These are phyloP conservation scores for Abrostola tripartita DNA, from an alignment of 2,888 invertebrate species.

Conservation along the genomic window DNA sequence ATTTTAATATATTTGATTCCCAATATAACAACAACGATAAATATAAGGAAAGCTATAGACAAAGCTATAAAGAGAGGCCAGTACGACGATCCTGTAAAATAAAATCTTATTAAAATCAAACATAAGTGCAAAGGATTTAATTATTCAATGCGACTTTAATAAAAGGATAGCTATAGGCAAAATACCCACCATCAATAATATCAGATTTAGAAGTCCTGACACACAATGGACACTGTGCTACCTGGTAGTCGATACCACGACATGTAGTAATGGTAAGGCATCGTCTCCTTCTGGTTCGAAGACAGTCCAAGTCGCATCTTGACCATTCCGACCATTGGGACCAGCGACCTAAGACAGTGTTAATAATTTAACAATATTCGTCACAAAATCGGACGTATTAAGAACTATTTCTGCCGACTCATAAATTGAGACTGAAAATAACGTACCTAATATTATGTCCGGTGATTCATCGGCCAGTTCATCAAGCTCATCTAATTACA, in stretches of 20 bases:
- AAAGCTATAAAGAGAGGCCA: constrained; percentile 81
- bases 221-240: constrained; percentile 80
- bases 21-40: constrained; percentile 79
- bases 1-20: constrained; percentile 84
- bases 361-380: not conserved
- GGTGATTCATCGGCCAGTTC: constrained; percentile 83
- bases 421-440: not conserved
- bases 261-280: constrained; percentile 88
- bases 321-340: constrained; percentile 97
- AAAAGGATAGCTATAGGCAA: not conserved
- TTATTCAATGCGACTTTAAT: not conserved
- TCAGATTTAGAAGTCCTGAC: constrained; percentile 82
- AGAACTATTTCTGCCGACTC: not conserved
- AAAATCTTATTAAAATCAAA: constrained; percentile 9
- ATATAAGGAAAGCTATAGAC: constrained; percentile 81
- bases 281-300: constrained; percentile 93
- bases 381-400: not conserved
- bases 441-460: constrained; percentile 75
- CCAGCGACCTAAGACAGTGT: constrained; percentile 90
- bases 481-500: constrained; percentile 71
- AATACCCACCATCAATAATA: constrained; percentile 72
- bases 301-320: constrained; percentile 95
- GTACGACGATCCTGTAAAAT: constrained; percentile 78
- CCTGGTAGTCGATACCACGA: constrained; percentile 80
- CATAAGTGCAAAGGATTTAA: not conserved